Conservation (phyloP, 2,113 vertebrate genomes). For the Scatophagus argus region DNA sequence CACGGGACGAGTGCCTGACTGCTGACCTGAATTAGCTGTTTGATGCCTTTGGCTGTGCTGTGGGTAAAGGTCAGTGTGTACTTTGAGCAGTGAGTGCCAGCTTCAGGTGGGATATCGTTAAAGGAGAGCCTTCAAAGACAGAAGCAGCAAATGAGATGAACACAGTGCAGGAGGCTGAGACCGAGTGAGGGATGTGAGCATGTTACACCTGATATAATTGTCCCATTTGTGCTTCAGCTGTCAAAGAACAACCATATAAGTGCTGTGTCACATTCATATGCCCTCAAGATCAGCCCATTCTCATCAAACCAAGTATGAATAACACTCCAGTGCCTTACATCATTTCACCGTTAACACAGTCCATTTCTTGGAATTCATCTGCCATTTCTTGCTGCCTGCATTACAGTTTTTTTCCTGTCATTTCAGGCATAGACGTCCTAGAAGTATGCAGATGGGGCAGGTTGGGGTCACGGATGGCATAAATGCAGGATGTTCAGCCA, state of each 20-base stretch:
- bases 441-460: too few species aligned
- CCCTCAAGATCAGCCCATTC: not conserved
- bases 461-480: too few species aligned
- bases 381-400: too few species aligned
- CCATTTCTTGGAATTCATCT: too few species aligned
- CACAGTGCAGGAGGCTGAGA: slow-evolving; percentile 47
- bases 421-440: too few species aligned
- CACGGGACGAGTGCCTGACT: slow-evolving; percentile 36
- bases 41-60: slow-evolving; percentile 30
- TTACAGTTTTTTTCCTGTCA: too few species aligned
- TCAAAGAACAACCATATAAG: not conserved
- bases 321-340: too few species aligned
- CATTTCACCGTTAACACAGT: too few species aligned
- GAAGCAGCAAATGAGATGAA: slow-evolving; percentile 61
- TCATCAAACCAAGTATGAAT: too few species aligned
- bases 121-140: not conserved
- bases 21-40: slow-evolving; percentile 53
- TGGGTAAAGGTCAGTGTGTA: slow-evolving; percentile 22
- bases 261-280: not conserved
- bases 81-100: slow-evolving; percentile 29
- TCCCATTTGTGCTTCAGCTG: not conserved
- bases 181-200: slow-evolving; percentile 84
- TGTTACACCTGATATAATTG: slow-evolving; percentile 75
- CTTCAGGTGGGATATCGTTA: slow-evolving; percentile 10
- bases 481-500: too few species aligned